phyloP scores from a whole-genome alignment of 35 echinoderm and acorn worm genomes.

The Patiria miniata region DNA sequence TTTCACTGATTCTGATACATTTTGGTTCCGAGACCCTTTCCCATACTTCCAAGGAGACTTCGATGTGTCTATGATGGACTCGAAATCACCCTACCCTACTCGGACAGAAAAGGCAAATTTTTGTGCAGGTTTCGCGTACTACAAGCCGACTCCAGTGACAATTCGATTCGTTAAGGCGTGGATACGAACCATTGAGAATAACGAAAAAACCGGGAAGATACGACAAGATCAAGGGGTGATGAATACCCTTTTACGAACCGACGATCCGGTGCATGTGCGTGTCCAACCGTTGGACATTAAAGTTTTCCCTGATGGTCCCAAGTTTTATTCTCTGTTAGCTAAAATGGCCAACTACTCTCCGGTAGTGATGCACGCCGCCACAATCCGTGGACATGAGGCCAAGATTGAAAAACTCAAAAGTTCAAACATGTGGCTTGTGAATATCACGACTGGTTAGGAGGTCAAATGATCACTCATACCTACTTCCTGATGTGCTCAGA shows the following conservation, averaged over 20 bases:
- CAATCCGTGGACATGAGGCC: conserved; percentile 49
- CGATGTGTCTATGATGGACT: conserved; percentile 54
- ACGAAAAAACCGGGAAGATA: conserved; percentile 16
- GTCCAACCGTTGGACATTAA: conserved; percentile 30
- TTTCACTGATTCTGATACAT: conserved; percentile 72
- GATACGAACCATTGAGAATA: conserved; percentile 40
- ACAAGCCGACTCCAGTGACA: conserved; percentile 23
- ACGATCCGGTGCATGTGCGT: not conserved
- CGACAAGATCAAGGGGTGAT: conserved; percentile 64
- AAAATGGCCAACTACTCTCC: not conserved
- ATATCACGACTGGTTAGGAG: too few species aligned
- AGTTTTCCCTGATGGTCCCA: conserved; percentile 56
- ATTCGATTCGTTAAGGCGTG: conserved; percentile 54
- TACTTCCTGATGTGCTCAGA: too few species aligned
- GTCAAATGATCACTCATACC: too few species aligned
- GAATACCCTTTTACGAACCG: conserved; percentile 32
- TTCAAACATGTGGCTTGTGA: conserved; percentile 51
- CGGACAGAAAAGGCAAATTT: not conserved
- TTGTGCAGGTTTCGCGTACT: conserved; percentile 68
- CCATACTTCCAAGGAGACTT: conserved; percentile 57
- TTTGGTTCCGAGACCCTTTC: conserved; percentile 76
- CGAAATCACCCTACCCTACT: not conserved
- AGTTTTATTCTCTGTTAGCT: conserved; percentile 42
- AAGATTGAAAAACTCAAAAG: conserved; percentile 63
- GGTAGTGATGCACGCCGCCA: conserved; percentile 61